These are phyloP conservation scores for Parnassius apollo DNA, from an alignment of 2,888 invertebrate genomes.

Conservation along the genomic window DNA sequence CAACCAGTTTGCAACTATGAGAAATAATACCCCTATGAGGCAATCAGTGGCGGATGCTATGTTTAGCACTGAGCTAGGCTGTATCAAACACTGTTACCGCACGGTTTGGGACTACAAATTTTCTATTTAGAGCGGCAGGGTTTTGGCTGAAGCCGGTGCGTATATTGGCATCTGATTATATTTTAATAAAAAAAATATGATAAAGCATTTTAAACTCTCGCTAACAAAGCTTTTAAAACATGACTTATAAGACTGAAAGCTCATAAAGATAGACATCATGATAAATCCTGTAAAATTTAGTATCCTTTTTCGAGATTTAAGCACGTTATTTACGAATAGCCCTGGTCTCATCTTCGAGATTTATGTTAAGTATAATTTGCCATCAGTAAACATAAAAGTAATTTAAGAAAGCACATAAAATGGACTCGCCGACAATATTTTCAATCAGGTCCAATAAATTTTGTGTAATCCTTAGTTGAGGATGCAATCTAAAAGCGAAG, in stretches of 20 bases:
- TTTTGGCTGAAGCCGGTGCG: too few species aligned
- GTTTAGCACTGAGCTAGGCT: background rate
- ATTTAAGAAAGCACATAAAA: conserved; percentile 60
- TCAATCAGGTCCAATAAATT: conserved; percentile 64
- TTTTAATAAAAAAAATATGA: background rate
- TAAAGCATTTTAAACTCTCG: background rate
- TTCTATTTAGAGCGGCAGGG: too few species aligned
- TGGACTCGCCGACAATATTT: conserved; percentile 61
- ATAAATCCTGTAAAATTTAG: conserved; percentile 18
- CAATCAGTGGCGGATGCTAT: background rate
- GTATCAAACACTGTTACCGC: too few species aligned
- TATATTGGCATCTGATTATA: too few species aligned
- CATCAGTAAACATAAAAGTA: conserved; percentile 49
- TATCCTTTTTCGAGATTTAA: conserved; percentile 17
- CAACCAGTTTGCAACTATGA: background rate
- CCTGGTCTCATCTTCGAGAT: conserved; percentile 34
- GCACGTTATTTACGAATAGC: conserved; percentile 20
- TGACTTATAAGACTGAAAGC: background rate
- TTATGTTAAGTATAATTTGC: conserved; percentile 50
- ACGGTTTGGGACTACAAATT: too few species aligned
- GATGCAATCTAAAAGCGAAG: conserved; percentile 35
- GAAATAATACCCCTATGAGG: background rate
- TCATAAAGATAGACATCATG: conserved; percentile 18
- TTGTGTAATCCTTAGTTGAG: conserved; percentile 45
- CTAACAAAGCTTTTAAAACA: conserved; percentile 1